Evolutionary conservation across 2,888 invertebrate species (phyloP).

Genomic region (Thelaira solivaga): DNA sequence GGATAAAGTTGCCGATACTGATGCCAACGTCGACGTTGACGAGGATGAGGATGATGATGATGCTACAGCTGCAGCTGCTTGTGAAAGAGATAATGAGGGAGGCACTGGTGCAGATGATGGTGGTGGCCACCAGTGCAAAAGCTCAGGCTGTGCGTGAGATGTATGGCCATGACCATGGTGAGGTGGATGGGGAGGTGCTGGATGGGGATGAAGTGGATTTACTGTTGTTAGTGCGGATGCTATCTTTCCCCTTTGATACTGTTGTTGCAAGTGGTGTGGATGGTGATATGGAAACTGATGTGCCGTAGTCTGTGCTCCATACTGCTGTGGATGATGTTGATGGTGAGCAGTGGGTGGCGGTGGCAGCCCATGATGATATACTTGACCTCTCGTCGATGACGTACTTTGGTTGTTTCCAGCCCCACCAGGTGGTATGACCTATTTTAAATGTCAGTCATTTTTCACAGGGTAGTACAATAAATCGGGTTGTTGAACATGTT

Average conservation of each 20-base stretch:
- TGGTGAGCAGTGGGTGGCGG: slow-evolving; percentile 63
- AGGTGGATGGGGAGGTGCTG: slow-evolving; percentile 50
- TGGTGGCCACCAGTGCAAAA: slow-evolving; percentile 59
- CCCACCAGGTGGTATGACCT: slow-evolving; percentile 64
- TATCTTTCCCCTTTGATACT: slow-evolving; percentile 62
- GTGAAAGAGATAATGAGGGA: slow-evolving; percentile 41
- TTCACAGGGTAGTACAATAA: slow-evolving; percentile 76
- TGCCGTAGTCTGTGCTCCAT: slow-evolving; percentile 64
- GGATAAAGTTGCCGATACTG: slow-evolving; percentile 20
- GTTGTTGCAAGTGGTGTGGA: slow-evolving; percentile 65
- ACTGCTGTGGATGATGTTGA: slow-evolving; percentile 66
- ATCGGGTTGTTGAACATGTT: slow-evolving; percentile 72
- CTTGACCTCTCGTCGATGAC: slow-evolving; percentile 47
- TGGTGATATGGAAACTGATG: slow-evolving; percentile 66
- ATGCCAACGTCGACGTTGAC: slow-evolving; percentile 14
- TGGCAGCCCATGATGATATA: slow-evolving; percentile 61
- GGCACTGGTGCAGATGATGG: slow-evolving; percentile 56
- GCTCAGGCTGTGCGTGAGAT: slow-evolving; percentile 47
- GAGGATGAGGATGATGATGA: slow-evolving; percentile 54
- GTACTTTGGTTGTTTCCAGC: slow-evolving; percentile 57
- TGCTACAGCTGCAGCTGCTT: slow-evolving; percentile 27
- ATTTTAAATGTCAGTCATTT: slow-evolving; percentile 76
- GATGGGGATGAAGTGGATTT: slow-evolving; percentile 42
- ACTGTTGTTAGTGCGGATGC: slow-evolving; percentile 15
- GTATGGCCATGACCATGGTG: slow-evolving; percentile 57